Percentiles rank a stretch among this genome's conserved stretches.
phyloP scores from a whole-genome alignment of 2,113 vertebrate species.

The Stegastes partitus region DNA sequence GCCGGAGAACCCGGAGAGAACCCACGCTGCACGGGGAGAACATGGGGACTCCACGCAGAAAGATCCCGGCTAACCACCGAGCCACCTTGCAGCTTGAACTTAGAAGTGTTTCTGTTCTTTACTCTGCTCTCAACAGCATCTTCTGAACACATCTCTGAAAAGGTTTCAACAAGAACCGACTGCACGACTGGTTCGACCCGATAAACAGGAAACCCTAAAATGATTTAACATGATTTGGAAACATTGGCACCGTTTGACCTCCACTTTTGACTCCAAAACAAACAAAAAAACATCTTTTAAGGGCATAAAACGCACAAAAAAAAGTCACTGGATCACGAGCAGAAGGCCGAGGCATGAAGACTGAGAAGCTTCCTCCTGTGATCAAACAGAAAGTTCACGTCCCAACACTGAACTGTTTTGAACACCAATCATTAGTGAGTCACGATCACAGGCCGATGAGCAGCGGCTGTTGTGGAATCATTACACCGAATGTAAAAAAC shows the following conservation, averaged over 20 bases:
- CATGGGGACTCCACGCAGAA: no score
- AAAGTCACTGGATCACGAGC: conserved; percentile 30
- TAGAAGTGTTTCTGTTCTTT: background rate
- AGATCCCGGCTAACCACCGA: no score
- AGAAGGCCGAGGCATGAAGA: conserved; percentile 18
- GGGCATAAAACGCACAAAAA: conserved; percentile 17
- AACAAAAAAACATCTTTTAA: background rate
- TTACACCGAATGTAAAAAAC: conserved; percentile 74
- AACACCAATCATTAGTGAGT: conserved; percentile 71
- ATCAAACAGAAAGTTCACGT: conserved; percentile 57
- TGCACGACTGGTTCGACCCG: background rate
- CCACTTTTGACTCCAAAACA: background rate
- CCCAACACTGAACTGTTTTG: conserved; percentile 68
- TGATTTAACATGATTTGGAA: conserved; percentile 8
- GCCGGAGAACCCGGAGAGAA: no score
- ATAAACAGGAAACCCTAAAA: conserved; percentile 14
- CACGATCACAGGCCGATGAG: conserved; percentile 67
- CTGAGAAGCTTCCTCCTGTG: conserved; percentile 31
- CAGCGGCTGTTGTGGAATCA: conserved; percentile 79
- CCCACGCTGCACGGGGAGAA: no score
- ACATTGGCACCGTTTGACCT: conserved; percentile 57
- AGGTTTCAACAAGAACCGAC: background rate
- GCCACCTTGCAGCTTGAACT: no score
- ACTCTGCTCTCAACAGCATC: background rate
- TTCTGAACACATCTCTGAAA: background rate